Evolutionary conservation across 2,113 vertebrate species (phyloP).

Genomic region (Plotosus lineatus): DNA sequence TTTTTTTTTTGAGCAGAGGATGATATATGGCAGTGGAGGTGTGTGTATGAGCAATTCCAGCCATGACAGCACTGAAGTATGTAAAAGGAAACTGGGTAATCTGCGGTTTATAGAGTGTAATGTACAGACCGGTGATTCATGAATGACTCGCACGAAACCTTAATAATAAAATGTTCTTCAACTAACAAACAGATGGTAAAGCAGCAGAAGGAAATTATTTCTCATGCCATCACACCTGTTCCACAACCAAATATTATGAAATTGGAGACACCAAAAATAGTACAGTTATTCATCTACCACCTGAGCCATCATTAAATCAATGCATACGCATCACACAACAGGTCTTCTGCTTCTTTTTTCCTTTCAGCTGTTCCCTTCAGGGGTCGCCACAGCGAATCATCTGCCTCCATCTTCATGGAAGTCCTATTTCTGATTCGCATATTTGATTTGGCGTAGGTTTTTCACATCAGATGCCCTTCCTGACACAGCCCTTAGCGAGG

Average conservation of each 20-base stretch:
- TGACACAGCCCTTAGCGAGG: too few relatives aligned
- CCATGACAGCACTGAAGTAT: conserved; percentile 9
- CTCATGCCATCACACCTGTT: background rate
- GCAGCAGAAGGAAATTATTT: conserved; percentile 1
- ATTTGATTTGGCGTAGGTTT: too few relatives aligned
- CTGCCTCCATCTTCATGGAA: too few relatives aligned
- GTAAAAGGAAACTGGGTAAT: conserved; percentile 23
- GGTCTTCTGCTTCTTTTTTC: background rate
- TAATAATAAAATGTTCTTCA: conserved; percentile 43
- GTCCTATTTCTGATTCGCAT: too few relatives aligned
- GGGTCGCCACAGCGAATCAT: too few relatives aligned
- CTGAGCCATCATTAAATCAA: too few relatives aligned
- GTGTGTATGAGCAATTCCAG: conserved; percentile 9
- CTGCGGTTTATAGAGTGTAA: conserved; percentile 15
- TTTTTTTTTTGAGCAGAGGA: background rate
- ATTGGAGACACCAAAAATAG: background rate
- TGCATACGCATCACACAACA: too few relatives aligned
- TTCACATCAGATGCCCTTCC: too few relatives aligned
- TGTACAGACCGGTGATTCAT: conserved; percentile 32
- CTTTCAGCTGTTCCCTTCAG: too few relatives aligned
- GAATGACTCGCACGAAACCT: background rate
- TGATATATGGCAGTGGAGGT: conserved; percentile 46
- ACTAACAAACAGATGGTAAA: conserved; percentile 28
- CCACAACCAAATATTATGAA: conserved; percentile 18
- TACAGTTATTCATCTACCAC: background rate